Evolutionary conservation across 1,140 invertebrate genomes (phyloP).

Genomic region (Caenorhabditis brenneri): DNA sequence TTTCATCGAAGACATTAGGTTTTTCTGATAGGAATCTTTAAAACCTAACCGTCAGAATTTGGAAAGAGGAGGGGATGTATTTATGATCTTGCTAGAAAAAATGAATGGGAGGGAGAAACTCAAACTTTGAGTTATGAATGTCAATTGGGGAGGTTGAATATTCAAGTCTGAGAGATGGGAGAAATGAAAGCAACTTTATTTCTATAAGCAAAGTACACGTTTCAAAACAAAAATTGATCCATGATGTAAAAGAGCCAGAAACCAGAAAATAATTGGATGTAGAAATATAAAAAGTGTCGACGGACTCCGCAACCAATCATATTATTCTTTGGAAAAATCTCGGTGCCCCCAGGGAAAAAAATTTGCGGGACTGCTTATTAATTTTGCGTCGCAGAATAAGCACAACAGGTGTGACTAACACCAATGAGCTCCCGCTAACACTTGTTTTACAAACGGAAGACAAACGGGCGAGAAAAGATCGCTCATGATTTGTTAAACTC

Average conservation of each 20-base stretch:
- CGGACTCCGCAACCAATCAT: background rate
- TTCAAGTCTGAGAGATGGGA: background rate
- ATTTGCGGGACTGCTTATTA: background rate
- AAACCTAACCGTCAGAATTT: background rate
- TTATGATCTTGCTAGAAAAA: no score
- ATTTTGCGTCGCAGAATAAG: background rate
- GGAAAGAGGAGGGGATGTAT: background rate
- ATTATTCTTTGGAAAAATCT: background rate
- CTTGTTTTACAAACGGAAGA: constrained; percentile 41
- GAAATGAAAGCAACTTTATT: background rate
- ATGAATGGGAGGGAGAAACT: no score
- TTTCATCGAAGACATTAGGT: background rate
- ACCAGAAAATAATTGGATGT: background rate
- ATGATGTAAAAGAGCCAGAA: background rate
- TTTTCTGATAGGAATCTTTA: constrained; percentile 23
- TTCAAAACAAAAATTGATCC: background rate
- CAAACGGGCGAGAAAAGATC: constrained; percentile 33
- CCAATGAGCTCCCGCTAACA: background rate
- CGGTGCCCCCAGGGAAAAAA: background rate
- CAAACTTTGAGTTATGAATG: no score
- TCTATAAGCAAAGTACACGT: background rate
- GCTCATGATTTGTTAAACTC: constrained; percentile 43
- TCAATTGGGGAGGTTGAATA: no score
- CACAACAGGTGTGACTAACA: constrained; percentile 28
- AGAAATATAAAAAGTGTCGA: background rate